phyloP scores from a whole-genome alignment of 2,113 vertebrate species.

The Protomyctophum bolini region DNA sequence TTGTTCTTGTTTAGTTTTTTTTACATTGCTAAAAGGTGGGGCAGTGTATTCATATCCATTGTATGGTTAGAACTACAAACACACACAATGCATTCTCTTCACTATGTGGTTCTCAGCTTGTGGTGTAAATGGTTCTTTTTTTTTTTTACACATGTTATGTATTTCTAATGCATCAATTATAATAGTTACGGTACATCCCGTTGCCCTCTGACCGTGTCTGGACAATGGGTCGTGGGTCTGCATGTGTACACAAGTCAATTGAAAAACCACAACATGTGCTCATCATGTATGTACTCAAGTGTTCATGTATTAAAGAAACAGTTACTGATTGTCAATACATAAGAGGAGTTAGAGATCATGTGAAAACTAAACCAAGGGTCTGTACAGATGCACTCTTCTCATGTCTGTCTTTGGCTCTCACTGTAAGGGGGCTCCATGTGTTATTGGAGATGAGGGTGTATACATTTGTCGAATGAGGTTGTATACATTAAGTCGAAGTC shows the following conservation, averaged over 20 bases:
- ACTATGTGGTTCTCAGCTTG: constrained; percentile 41
- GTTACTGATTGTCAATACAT: constrained; percentile 27
- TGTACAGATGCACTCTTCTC: neutral
- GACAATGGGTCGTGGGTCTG: neutral
- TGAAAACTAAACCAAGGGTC: constrained; percentile 21
- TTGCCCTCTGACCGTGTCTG: constrained; percentile 11
- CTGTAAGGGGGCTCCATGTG: neutral
- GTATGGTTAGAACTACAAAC: constrained; percentile 21
- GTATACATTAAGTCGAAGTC: neutral
- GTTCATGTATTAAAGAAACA: neutral
- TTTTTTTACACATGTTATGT: constrained; percentile 11
- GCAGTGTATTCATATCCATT: constrained; percentile 32
- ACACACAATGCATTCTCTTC: constrained; percentile 30
- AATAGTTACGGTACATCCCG: constrained; percentile 3
- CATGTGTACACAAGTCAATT: neutral
- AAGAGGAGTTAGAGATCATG: constrained; percentile 1
- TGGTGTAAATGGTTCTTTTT: constrained; percentile 43
- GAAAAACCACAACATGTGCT: constrained; percentile 3
- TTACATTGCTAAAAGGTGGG: constrained; percentile 22
- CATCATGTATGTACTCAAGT: no score
- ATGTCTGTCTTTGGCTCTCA: neutral
- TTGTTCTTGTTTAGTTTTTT: constrained; percentile 14
- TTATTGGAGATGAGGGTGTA: neutral
- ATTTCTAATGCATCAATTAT: constrained; percentile 22
- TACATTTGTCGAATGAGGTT: no score